Conservation (phyloP, 2,888 invertebrate species). For the Proisotoma minuta region DNA sequence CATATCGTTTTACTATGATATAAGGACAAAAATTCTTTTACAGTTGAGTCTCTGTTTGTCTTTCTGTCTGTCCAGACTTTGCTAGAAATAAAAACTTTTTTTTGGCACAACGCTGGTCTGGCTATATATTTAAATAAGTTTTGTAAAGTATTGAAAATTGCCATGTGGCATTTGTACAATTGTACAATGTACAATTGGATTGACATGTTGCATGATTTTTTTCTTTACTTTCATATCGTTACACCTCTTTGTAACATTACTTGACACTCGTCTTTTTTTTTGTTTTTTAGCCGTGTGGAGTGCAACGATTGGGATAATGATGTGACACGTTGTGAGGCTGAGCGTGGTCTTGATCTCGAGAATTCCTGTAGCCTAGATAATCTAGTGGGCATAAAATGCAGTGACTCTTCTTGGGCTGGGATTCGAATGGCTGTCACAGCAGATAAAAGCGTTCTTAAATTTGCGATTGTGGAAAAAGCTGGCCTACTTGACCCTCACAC, state of each 20-base stretch:
- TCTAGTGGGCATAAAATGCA: constrained; percentile 83
- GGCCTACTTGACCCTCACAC: constrained; percentile 67
- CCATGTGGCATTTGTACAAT: no score
- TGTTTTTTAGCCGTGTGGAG: constrained; percentile 67
- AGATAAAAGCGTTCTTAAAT: constrained; percentile 79
- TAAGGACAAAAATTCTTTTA: no score
- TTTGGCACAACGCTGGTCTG: no score
- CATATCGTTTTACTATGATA: background rate
- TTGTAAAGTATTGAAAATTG: no score
- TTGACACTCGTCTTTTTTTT: constrained; percentile 41
- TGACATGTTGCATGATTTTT: no score
- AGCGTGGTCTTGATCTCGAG: constrained; percentile 72
- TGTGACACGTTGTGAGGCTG: constrained; percentile 78
- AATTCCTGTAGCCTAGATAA: constrained; percentile 78
- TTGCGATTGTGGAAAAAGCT: constrained; percentile 81
- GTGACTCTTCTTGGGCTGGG: constrained; percentile 91
- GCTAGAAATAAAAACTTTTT: no score
- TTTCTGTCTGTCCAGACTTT: no score
- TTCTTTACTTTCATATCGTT: no score
- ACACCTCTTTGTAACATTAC: no score
- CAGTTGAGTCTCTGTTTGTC: no score
- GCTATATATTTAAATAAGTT: no score
- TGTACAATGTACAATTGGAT: no score
- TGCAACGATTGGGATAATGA: constrained; percentile 89
- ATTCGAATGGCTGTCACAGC: constrained; percentile 82